Evolutionary conservation across 2,888 invertebrate species (phyloP).

Genomic region (Sepiola atlantica): DNA sequence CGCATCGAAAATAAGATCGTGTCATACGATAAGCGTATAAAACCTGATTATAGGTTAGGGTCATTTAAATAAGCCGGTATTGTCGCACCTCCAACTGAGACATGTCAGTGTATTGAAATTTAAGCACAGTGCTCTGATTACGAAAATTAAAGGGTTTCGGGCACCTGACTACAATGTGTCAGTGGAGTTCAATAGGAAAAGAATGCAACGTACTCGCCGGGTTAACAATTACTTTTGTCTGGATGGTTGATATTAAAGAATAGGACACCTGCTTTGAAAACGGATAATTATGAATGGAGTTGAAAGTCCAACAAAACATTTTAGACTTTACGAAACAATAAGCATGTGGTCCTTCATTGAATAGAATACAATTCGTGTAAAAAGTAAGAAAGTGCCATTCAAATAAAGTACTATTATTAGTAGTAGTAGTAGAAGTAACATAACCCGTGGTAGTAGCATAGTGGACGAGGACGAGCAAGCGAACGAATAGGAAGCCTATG

Average conservation of each 20-base stretch:
- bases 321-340: background rate
- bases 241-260: background rate
- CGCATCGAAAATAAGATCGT: background rate
- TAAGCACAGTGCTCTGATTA: background rate
- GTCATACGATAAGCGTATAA: background rate
- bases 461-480: too few relatives aligned
- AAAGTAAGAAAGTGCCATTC: too few relatives aligned
- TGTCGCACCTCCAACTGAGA: background rate
- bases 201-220: background rate
- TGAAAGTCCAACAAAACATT: background rate
- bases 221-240: background rate
- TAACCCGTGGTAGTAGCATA: too few relatives aligned
- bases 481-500: too few relatives aligned
- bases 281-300: background rate
- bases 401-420: too few relatives aligned
- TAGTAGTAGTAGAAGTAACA: too few relatives aligned
- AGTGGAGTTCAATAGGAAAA: background rate
- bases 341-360: background rate
- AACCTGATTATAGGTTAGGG: background rate
- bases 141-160: background rate
- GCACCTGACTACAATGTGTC: constrained; percentile 9
- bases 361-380: background rate
- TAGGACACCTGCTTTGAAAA: background rate
- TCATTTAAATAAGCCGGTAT: background rate
- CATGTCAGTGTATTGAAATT: constrained; percentile 19